A percentile compares a stretch with the other conserved stretches of the same genome.
Conservation (phyloP, 1,140 invertebrate genomes). For the Anoplolepis gracilipes region DNA sequence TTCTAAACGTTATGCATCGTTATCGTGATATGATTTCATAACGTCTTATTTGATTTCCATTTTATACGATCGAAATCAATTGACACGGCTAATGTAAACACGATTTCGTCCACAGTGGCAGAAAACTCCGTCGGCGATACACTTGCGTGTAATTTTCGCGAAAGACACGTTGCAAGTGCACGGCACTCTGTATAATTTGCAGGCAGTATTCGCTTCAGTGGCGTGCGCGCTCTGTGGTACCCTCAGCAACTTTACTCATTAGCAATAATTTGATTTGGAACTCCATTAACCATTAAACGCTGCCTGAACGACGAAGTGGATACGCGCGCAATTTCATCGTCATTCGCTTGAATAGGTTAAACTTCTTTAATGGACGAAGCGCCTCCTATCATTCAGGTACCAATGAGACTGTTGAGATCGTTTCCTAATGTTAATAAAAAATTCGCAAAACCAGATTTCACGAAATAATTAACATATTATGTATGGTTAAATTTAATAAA, state of each 20-base stretch:
- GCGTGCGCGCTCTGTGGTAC: conserved; percentile 78
- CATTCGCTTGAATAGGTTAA: conserved; percentile 77
- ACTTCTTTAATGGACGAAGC: conserved; percentile 75
- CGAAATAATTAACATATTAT: background rate
- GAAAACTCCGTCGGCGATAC: conserved; percentile 38
- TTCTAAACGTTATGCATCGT: background rate
- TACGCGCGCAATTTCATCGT: conserved; percentile 78
- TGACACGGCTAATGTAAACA: background rate
- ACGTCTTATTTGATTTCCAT: background rate
- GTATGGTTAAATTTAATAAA: background rate
- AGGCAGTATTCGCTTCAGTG: conserved; percentile 77
- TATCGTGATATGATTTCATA: background rate
- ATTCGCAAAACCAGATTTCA: background rate
- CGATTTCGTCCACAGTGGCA: background rate
- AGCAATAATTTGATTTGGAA: conserved; percentile 84
- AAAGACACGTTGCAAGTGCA: conserved; percentile 74
- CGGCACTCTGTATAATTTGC: conserved; percentile 75
- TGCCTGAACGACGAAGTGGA: conserved; percentile 81
- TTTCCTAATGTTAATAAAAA: conserved; percentile 26
- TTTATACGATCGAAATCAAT: background rate
- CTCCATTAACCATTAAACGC: conserved; percentile 83
- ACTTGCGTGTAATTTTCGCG: conserved; percentile 68
- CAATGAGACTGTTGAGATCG: conserved; percentile 50
- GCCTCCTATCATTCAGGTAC: conserved; percentile 64
- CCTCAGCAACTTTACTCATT: conserved; percentile 83